Evolutionary conservation across 2,888 invertebrate genomes (phyloP).

Genomic region (Antheraea yamamai): DNA sequence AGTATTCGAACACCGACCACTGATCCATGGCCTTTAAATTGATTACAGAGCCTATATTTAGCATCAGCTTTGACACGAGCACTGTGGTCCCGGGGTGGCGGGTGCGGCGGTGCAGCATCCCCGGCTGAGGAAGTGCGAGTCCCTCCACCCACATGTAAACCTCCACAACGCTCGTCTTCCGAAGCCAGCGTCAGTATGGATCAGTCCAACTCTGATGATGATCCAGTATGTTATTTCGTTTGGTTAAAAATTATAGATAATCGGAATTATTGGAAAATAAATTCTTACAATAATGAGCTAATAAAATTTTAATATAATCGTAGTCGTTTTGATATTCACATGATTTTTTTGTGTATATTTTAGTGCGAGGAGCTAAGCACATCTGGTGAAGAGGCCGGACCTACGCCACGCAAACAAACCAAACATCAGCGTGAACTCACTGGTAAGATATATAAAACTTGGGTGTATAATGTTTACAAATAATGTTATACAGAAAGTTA

Average conservation of each 20-base stretch:
- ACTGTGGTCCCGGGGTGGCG: conserved; percentile 90
- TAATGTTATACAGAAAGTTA: not conserved
- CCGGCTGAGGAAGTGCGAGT: conserved; percentile 73
- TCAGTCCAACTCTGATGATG: conserved; percentile 90
- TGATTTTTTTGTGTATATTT: conserved; percentile 19
- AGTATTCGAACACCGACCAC: not conserved
- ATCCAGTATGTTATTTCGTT: conserved; percentile 68
- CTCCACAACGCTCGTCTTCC: conserved; percentile 84
- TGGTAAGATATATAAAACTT: conserved; percentile 45
- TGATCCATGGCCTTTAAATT: not conserved
- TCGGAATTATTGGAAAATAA: not conserved
- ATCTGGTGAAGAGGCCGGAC: conserved; percentile 80
- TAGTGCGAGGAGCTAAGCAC: conserved; percentile 84
- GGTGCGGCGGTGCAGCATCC: conserved; percentile 49
- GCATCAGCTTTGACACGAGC: conserved; percentile 95
- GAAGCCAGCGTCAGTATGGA: conserved; percentile 91
- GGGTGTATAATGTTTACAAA: not conserved
- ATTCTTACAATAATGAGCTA: not conserved
- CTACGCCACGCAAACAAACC: conserved; percentile 84
- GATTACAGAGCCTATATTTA: conserved; percentile 89
- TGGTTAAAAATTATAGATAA: not conserved
- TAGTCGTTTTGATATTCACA: not conserved
- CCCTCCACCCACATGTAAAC: conserved; percentile 74
- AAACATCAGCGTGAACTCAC: conserved; percentile 77
- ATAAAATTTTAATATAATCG: not conserved